Evolutionary conservation across 92 coral and sea anemone genomes (phyloP), one percentile per base, ranked within the genome.

Genomic region (Metridium senile): DNA sequence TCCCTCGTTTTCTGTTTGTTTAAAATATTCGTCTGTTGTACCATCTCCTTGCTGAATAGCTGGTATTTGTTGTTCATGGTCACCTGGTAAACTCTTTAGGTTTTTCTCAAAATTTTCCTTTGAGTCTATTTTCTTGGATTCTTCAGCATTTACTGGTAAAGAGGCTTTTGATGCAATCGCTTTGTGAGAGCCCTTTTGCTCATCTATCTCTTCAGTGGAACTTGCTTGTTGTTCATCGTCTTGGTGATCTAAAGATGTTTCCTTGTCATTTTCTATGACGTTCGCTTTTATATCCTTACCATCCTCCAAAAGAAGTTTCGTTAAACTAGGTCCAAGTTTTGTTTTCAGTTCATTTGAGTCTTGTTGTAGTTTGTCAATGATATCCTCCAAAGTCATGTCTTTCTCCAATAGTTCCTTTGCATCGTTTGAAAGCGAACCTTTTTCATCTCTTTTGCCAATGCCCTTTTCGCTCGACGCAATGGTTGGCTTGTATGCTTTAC

Each of bases 321-420:
- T 23, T 23, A 78, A 33, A 6, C 27, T 71, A 13, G 76, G 26
- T 47, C 68, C 80, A 72, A 81, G 80, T 35, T 65, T 81, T 22
- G 52, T 19, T 49, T 65, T 64, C 22, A 81, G 43, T 21, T 30
- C 25, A 19, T 54, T 28, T 8, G 51, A 65, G 11, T 68, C 58
- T 17, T 68, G 34, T 68, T 45, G 16, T 26, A 68, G 57, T 34
- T 45, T 68, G 6, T 34, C 43, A 17, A 68, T 43, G 1, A 18
- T 23, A 25, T 68, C 74, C 52, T 68, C 74, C 19, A 68, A 51
- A 34, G 74, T 68, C 74, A 43, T 18, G 35, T 68, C 0, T 0
- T n/a, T n/a, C n/a, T 39, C 56, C 9, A 39, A 33, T 31, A 68
- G 34, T 21, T 68, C 74, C 19, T 9, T 43, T 68, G 47, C 46